Evolutionary conservation across 2,797 vertebrate species (phyloP).

Genomic region (Anguilla pacifica): DNA sequence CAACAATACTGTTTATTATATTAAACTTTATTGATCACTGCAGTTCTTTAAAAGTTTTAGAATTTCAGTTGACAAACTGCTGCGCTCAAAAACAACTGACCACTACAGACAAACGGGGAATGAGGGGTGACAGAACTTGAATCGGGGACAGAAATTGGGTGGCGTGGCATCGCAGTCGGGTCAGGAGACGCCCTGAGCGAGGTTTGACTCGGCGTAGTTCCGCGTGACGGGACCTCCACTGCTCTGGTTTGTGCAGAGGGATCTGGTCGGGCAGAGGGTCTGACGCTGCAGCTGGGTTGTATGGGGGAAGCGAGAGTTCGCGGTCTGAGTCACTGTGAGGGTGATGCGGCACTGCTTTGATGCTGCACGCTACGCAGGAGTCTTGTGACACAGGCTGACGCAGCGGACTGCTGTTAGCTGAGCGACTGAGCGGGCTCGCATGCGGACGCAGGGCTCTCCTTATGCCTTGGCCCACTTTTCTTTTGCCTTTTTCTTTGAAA

Average conservation of each 20-base stretch:
- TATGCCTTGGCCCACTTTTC: background rate
- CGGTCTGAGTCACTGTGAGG: background rate
- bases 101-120: background rate
- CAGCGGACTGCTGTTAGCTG: background rate
- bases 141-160: background rate
- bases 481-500: background rate
- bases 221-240: no score
- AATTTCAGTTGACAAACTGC: background rate
- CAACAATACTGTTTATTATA: background rate
- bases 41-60: background rate
- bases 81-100: background rate
- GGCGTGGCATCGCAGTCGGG: no score
- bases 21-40: background rate
- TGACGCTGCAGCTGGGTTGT: background rate
- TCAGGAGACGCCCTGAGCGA: no score
- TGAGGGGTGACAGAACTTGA: background rate
- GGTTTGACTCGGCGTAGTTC: background rate
- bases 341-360: background rate
- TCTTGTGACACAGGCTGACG: background rate
- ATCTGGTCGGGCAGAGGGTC: background rate
- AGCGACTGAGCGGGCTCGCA: no score
- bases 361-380: background rate
- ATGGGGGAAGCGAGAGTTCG: background rate
- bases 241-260: background rate
- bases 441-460: no score